Conservation (phyloP, 2,797 vertebrate genomes). For the Orientallactaga sibirica region DNA sequence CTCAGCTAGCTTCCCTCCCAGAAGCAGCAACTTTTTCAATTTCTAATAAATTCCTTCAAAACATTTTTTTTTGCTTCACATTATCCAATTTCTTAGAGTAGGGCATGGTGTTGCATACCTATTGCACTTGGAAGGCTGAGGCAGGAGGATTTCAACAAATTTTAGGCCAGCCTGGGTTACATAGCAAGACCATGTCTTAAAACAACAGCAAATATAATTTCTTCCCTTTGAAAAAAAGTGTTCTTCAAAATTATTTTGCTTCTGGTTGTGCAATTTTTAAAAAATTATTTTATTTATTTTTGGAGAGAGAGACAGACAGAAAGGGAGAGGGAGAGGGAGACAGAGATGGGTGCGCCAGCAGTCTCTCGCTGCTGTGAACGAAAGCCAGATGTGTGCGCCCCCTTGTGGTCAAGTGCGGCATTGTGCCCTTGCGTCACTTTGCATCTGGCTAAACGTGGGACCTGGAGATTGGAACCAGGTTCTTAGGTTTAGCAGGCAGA, state of each 20-base stretch:
- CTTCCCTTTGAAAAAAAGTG: background rate
- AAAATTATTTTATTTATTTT: too few species aligned
- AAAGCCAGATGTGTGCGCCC: too few species aligned
- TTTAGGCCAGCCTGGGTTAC: background rate
- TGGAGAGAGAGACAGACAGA: too few species aligned
- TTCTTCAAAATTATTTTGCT: slow-evolving; percentile 1
- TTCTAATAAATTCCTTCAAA: slow-evolving; percentile 39
- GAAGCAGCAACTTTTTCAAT: background rate
- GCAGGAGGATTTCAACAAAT: background rate
- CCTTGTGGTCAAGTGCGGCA: too few species aligned
- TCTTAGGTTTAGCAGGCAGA: too few species aligned
- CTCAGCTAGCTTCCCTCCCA: background rate
- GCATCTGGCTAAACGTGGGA: too few species aligned
- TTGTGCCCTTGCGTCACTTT: too few species aligned
- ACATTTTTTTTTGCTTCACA: slow-evolving; percentile 10
- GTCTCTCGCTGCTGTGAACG: too few species aligned
- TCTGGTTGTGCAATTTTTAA: background rate
- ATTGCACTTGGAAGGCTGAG: background rate
- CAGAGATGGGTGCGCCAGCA: too few species aligned
- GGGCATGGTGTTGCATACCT: background rate
- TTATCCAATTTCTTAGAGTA: slow-evolving; percentile 18
- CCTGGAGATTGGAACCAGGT: too few species aligned
- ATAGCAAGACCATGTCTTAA: background rate
- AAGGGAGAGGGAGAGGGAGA: too few species aligned
- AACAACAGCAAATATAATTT: background rate